Conservation (phyloP, 2,888 invertebrate genomes). For the Eulithis prunata region DNA sequence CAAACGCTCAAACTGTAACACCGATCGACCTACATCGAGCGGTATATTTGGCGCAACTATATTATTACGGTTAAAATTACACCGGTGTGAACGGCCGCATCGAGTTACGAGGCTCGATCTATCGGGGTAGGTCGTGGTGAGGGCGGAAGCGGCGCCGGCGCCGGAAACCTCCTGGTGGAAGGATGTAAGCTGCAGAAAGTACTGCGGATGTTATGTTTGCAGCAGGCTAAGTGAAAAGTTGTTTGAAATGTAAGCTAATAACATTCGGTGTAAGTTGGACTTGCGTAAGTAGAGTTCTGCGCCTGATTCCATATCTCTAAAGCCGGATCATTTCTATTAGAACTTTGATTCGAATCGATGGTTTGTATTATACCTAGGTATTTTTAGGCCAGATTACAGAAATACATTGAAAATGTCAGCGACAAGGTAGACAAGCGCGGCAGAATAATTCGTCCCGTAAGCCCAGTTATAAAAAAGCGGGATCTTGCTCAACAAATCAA, state of each 20-base stretch:
- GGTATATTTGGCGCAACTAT: slow-evolving; percentile 35
- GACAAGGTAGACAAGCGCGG: too few species aligned
- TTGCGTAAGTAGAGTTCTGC: too few species aligned
- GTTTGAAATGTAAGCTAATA: background rate
- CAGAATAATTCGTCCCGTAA: too few species aligned
- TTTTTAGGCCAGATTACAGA: too few species aligned
- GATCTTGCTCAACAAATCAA: slow-evolving; percentile 3
- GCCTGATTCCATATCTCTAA: too few species aligned
- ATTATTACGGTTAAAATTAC: slow-evolving; percentile 20
- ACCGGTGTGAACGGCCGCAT: slow-evolving; percentile 25
- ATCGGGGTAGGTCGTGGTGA: slow-evolving; percentile 14
- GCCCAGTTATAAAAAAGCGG: background rate
- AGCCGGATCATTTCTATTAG: too few species aligned
- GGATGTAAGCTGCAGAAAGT: slow-evolving; percentile 5
- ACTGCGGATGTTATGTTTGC: background rate
- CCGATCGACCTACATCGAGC: slow-evolving; percentile 36
- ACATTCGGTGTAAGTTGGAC: background rate
- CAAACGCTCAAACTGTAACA: slow-evolving; percentile 23
- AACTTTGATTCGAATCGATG: too few species aligned
- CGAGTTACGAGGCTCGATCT: slow-evolving; percentile 24
- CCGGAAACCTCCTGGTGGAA: slow-evolving; percentile 4
- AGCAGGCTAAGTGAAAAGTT: slow-evolving; percentile 4
- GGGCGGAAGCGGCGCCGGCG: slow-evolving; percentile 15
- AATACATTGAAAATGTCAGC: too few species aligned
- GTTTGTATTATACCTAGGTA: too few species aligned